These are phyloP conservation scores for Drosophila crucigera DNA, from an alignment of 2,888 invertebrate genomes.

Conservation along the genomic window DNA sequence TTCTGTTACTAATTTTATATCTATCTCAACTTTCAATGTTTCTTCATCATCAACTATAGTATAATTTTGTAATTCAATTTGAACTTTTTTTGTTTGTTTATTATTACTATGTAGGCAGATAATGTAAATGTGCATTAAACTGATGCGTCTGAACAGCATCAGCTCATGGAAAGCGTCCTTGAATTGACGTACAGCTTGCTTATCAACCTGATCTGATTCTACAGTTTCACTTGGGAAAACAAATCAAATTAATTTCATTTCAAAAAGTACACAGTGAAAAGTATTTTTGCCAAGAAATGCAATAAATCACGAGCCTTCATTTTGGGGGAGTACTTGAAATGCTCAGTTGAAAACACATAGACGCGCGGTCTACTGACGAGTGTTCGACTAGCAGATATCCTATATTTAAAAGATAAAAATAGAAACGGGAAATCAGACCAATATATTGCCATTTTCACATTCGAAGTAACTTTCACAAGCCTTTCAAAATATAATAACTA, in stretches of 20 bases:
- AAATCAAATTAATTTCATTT: background rate
- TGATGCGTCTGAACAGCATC: slow-evolving; percentile 12
- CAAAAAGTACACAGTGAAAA: background rate
- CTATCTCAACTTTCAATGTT: background rate
- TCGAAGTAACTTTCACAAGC: background rate
- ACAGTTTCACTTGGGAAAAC: background rate
- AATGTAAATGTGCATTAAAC: background rate
- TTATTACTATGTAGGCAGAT: background rate
- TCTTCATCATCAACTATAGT: background rate
- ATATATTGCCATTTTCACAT: too few relatives aligned
- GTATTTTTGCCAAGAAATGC: background rate
- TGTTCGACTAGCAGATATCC: background rate
- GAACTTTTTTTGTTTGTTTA: background rate
- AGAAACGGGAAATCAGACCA: background rate
- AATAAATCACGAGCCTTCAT: background rate
- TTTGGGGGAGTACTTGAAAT: background rate
- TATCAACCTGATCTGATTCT: slow-evolving; percentile 12
- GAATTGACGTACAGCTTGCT: slow-evolving; percentile 4
- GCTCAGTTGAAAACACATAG: background rate
- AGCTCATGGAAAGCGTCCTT: slow-evolving; percentile 7
- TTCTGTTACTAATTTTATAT: background rate
- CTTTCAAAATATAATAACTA: background rate
- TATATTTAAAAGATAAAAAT: background rate
- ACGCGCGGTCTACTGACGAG: background rate
- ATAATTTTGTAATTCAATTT: background rate